A percentile compares a stretch with the other conserved stretches of the same genome.
phyloP scores from a whole-genome alignment of 2,888 invertebrate genomes.

The Tetramorium bicarinatum region DNA sequence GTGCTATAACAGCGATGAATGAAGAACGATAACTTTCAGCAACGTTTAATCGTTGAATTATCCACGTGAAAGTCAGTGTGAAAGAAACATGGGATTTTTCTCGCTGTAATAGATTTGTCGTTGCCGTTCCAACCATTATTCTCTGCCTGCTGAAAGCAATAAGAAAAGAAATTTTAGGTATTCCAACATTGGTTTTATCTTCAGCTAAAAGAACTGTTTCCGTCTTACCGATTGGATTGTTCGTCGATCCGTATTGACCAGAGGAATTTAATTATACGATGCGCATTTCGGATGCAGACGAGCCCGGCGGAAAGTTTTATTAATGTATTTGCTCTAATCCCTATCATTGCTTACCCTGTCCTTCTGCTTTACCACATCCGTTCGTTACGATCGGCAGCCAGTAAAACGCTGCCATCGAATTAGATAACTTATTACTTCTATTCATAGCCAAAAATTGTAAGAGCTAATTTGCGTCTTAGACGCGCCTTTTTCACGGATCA shows the following conservation, averaged over 20 bases:
- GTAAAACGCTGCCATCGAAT: slow-evolving; percentile 1
- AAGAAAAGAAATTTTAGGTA: slow-evolving; percentile 47
- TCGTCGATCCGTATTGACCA: slow-evolving; percentile 50
- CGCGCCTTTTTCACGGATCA: neutral
- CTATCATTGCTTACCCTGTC: slow-evolving; percentile 42
- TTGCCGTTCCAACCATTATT: slow-evolving; percentile 33
- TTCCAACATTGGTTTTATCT: slow-evolving; percentile 48
- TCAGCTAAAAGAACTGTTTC: slow-evolving; percentile 39
- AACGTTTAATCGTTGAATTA: slow-evolving; percentile 34
- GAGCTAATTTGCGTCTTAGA: neutral
- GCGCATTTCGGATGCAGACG: slow-evolving; percentile 46
- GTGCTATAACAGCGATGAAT: neutral
- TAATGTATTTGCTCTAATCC: slow-evolving; percentile 56
- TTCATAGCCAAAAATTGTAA: slow-evolving; percentile 24
- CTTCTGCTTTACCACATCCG: slow-evolving; percentile 10
- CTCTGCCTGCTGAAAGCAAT: slow-evolving; percentile 34
- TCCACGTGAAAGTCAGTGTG: neutral
- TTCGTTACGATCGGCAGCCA: neutral
- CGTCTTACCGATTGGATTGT: slow-evolving; percentile 47
- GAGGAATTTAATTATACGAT: slow-evolving; percentile 57
- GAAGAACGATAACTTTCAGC: neutral
- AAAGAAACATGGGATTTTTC: slow-evolving; percentile 27
- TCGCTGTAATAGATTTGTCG: slow-evolving; percentile 49
- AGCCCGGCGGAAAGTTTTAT: slow-evolving; percentile 42
- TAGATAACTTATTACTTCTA: slow-evolving; percentile 43